Evolutionary conservation across 2,888 invertebrate species (phyloP).

Genomic region (Pachydiplax longipennis): DNA sequence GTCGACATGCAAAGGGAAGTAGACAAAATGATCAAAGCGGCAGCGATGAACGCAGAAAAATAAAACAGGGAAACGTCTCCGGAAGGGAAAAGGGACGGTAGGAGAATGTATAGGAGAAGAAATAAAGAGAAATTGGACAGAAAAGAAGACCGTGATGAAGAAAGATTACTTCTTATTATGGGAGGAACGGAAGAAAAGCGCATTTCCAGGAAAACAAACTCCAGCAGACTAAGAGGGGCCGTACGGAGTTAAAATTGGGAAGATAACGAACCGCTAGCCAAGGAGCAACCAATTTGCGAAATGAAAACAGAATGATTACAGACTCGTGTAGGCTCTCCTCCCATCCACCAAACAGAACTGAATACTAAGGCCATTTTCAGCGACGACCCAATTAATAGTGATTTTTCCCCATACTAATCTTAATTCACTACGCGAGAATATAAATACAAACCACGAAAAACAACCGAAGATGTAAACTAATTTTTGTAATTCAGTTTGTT

Average conservation of each 20-base stretch:
- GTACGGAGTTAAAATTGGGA: background rate
- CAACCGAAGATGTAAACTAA: too few relatives aligned
- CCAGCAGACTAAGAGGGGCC: background rate
- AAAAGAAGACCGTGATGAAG: constrained; percentile 22
- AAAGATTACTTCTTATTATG: background rate
- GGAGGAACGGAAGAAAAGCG: background rate
- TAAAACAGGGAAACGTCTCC: background rate
- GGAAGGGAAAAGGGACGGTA: background rate
- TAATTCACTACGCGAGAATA: too few relatives aligned
- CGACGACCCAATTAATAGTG: too few relatives aligned
- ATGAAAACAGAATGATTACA: constrained; percentile 41
- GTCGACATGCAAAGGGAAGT: background rate
- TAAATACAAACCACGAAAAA: too few relatives aligned
- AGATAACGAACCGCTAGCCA: constrained; percentile 33
- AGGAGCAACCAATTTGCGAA: constrained; percentile 25
- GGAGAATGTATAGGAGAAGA: background rate
- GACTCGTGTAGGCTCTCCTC: background rate
- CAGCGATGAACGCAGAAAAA: background rate
- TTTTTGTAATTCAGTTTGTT: too few relatives aligned
- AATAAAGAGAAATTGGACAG: constrained; percentile 13
- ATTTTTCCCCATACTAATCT: too few relatives aligned
- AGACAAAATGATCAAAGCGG: background rate
- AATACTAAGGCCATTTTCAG: too few relatives aligned
- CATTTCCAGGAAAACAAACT: constrained; percentile 26
- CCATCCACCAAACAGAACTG: background rate